Evolutionary conservation across 64 coral and sea anemone genomes (phyloP).

Genomic region (Orbicella faveolata): DNA sequence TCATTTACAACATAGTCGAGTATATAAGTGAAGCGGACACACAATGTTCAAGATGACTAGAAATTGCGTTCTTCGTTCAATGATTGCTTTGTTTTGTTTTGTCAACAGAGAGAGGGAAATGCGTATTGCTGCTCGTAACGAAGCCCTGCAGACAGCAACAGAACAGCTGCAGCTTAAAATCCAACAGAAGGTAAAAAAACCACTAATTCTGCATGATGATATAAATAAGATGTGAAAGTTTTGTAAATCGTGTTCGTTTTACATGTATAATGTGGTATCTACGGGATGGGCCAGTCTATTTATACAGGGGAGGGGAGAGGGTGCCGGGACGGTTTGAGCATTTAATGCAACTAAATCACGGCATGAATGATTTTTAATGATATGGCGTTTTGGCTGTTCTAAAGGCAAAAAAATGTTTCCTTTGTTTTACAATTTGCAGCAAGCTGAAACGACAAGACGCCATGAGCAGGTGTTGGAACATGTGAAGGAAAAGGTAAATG

Average conservation of each 20-base stretch:
- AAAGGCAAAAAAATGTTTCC: neutral
- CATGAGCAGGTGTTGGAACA: constrained; percentile 91
- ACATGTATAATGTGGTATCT: no score
- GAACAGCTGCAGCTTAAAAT: constrained; percentile 81
- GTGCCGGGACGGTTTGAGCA: no score
- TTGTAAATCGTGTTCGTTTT: no score
- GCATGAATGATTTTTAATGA: no score
- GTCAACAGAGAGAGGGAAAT: constrained; percentile 80
- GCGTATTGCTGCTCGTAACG: constrained; percentile 68
- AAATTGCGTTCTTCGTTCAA: neutral
- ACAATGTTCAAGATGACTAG: neutral
- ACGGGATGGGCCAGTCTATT: no score
- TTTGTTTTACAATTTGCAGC: constrained; percentile 46
- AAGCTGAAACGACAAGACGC: constrained; percentile 83
- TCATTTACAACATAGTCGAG: no score
- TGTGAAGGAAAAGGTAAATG: constrained; percentile 90
- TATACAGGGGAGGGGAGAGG: no score
- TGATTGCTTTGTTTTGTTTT: neutral
- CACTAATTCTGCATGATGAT: neutral
- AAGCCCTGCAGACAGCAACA: constrained; percentile 63
- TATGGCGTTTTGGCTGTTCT: no score
- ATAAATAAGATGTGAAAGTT: neutral
- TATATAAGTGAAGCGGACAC: no score
- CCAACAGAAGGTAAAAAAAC: constrained; percentile 67
- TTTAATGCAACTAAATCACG: no score